Percentiles rank a stretch among this genome's conserved stretches.
Conservation (phyloP, 2,888 invertebrate species). For the Coelinius sp. region DNA sequence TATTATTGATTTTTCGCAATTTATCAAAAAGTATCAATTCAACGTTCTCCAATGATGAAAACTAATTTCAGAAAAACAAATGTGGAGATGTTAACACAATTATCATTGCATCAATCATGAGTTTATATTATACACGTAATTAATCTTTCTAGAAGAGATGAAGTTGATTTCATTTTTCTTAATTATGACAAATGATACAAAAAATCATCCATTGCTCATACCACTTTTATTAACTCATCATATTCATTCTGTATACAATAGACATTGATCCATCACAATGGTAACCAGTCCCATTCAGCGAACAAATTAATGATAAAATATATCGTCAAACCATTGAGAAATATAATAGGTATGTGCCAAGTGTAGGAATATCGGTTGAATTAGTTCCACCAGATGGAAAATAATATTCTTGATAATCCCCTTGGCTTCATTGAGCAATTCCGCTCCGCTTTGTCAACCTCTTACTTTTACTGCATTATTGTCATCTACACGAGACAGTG, state of each 20-base stretch:
- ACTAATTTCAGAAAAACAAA: too few relatives aligned
- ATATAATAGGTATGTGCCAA: constrained; percentile 33
- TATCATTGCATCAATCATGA: too few relatives aligned
- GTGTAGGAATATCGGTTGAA: constrained; percentile 26
- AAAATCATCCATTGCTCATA: background rate
- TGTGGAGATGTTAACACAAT: too few relatives aligned
- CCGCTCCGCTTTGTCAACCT: constrained; percentile 27
- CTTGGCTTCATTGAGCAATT: constrained; percentile 38
- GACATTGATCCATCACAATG: background rate
- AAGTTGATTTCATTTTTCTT: background rate
- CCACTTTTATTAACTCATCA: background rate
- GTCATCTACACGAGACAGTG: background rate
- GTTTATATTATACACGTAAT: too few relatives aligned
- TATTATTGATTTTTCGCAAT: too few relatives aligned
- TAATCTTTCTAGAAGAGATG: too few relatives aligned
- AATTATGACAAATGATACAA: background rate
- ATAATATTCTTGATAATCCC: constrained; percentile 14
- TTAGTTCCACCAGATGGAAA: constrained; percentile 34
- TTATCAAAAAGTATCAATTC: too few relatives aligned
- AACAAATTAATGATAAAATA: background rate
- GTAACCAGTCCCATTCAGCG: background rate
- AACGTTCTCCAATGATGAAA: too few relatives aligned
- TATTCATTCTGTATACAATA: background rate
- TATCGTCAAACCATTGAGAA: constrained; percentile 18
- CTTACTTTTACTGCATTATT: background rate